Evolutionary conservation across 2,113 vertebrate genomes (phyloP).

Genomic region (Ophthalmolycus amberensis): DNA sequence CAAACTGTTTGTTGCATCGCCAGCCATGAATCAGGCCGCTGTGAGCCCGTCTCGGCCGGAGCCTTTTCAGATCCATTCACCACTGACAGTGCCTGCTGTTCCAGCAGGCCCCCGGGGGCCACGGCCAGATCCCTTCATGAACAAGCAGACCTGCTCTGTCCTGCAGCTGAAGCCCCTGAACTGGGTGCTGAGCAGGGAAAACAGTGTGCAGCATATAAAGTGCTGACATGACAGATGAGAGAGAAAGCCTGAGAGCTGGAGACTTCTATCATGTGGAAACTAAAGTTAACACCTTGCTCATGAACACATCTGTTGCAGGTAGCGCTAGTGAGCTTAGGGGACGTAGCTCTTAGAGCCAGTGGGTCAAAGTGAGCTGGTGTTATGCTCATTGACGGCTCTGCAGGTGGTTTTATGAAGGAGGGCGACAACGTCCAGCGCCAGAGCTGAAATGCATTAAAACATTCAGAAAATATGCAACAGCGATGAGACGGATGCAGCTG

Average conservation of each 20-base stretch:
- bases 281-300: not conserved
- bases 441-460: not conserved
- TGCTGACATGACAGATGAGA: conserved; percentile 29
- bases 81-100: conserved; percentile 72
- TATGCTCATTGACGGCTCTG: not conserved
- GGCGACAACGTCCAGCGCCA: not conserved
- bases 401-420: too few relatives aligned
- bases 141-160: conserved; percentile 64
- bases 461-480: not conserved
- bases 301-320: not conserved
- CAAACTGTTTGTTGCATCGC: conserved; percentile 68
- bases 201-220: conserved; percentile 11
- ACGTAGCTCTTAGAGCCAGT: too few relatives aligned
- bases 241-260: not conserved
- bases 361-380: not conserved
- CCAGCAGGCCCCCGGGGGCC: conserved; percentile 40
- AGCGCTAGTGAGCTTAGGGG: not conserved
- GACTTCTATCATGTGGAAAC: not conserved
- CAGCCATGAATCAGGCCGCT: conserved; percentile 69
- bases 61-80: conserved; percentile 76
- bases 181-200: not conserved
- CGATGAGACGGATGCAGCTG: not conserved
- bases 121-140: conserved; percentile 64
- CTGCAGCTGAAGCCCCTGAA: conserved; percentile 38
- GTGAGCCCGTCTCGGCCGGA: conserved; percentile 55